These are phyloP conservation scores for Leptopilina drosophilae DNA, from an alignment of 2,888 invertebrate species.

Conservation along the genomic window DNA sequence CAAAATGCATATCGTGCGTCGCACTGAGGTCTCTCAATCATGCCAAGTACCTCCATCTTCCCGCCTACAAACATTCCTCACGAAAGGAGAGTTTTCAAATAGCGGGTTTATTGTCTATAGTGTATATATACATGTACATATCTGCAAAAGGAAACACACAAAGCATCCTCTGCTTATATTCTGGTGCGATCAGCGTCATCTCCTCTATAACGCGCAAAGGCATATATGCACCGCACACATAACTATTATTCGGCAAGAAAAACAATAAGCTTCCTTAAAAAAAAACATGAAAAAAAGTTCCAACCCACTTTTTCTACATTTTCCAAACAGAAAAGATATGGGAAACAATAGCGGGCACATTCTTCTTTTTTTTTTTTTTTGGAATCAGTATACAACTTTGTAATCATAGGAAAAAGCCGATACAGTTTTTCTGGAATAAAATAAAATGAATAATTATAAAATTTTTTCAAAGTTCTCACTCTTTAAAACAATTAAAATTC, in stretches of 20 bases:
- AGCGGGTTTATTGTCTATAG: background rate
- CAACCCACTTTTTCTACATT: background rate
- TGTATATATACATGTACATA: background rate
- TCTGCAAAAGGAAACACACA: constrained; percentile 2
- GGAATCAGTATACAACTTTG: background rate
- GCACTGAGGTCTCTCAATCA: constrained; percentile 64
- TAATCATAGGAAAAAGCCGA: constrained; percentile 11
- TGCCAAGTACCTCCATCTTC: constrained; percentile 64
- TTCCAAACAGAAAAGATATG: background rate
- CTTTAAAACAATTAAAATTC: no score
- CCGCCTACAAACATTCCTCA: constrained; percentile 48
- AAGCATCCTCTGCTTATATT: constrained; percentile 4
- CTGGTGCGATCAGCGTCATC: constrained; percentile 20
- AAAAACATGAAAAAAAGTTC: background rate
- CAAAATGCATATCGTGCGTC: constrained; percentile 58
- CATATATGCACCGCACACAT: background rate
- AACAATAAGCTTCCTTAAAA: background rate
- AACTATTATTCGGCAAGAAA: constrained; percentile 9
- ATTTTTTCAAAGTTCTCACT: no score
- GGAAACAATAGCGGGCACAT: background rate
- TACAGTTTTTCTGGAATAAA: no score
- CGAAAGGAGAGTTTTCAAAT: constrained; percentile 25
- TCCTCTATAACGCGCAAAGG: background rate
- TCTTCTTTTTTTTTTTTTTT: background rate
- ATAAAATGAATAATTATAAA: no score